A percentile compares a stretch with the other conserved stretches of the same genome.
These are phyloP conservation scores for Apodemia zela DNA, from an alignment of 2,888 invertebrate genomes.

Conservation along the genomic window DNA sequence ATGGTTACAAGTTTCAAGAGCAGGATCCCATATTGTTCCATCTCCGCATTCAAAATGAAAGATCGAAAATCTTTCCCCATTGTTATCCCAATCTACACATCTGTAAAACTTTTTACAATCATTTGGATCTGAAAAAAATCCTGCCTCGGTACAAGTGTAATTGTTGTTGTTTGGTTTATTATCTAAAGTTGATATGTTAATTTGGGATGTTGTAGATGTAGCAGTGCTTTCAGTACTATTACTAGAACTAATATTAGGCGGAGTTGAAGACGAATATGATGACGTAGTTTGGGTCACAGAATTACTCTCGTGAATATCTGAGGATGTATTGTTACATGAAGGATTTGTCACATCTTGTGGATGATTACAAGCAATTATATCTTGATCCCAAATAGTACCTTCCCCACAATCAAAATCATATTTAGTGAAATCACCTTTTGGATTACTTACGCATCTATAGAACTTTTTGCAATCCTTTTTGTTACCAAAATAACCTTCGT, in stretches of 20 bases:
- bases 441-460: constrained; percentile 78
- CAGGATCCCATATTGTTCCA: constrained; percentile 87
- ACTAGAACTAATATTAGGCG: constrained; percentile 23
- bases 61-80: constrained; percentile 78
- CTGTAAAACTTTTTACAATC: constrained; percentile 84
- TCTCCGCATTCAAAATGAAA: constrained; percentile 84
- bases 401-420: constrained; percentile 80
- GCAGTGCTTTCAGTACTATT: constrained; percentile 30
- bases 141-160: constrained; percentile 77
- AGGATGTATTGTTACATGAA: constrained; percentile 42
- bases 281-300: constrained; percentile 21
- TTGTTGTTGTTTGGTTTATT: constrained; percentile 48
- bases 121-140: constrained; percentile 80
- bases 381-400: constrained; percentile 82
- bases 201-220: constrained; percentile 28
- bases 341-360: constrained; percentile 61
- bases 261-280: constrained; percentile 28
- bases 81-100: constrained; percentile 82
- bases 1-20: constrained; percentile 84
- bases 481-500: constrained; percentile 20
- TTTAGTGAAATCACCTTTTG: constrained; percentile 58
- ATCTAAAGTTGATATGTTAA: constrained; percentile 39
- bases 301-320: neutral
- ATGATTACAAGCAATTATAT: constrained; percentile 74
- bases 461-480: constrained; percentile 29